Base-by-base conservation (phyloP, 2,797 vertebrate genomes). In the Ficedula albicollis region DNA sequence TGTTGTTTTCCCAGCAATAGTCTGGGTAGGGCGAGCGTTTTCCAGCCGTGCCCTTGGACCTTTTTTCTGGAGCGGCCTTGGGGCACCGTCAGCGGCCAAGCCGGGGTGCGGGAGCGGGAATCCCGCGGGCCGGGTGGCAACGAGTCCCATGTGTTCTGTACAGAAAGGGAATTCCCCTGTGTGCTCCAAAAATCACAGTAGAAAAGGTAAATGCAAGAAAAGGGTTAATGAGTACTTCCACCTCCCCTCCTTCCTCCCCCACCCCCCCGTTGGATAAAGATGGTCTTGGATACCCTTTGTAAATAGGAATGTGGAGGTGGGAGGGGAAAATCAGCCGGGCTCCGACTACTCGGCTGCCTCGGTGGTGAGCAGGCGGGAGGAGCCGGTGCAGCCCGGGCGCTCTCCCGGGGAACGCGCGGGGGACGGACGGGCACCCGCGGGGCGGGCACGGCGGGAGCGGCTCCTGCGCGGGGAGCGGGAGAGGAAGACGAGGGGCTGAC, bases 281-380 rank as follows among this genome's bases (percentile, higher is more conserved):
- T 36, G 90, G 87, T 82, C 80, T 66, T 32, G 78, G 84, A 41
- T 67, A 62, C 94, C 74, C 87, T 91, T 91, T 92, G 95, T 84
- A 89, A 87, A 59, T 52, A 74, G 92, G 84, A 86, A 89, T 87
- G 85, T 76, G 63, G 76, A 46, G 80, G 95, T 63, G 91, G 87
- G 84, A 84, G 88, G 77, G 74, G 81, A 58, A 32, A 87, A 25
- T 4, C 34, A 32, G 46, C 19, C 46, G 20, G 30, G 9, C 48
- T 62, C 55, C 4, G 38, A 17, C n/a, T 41, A 4, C 80, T 21
- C 3, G 6, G 80, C 9, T 6, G 55, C 10, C 23, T 55, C 2
- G 59, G 74, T 27, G 73, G 73, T 44, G 21, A 34, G 75, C 20
- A 4, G 69, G 89, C 41, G 70, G 12, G 64, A 13, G 82, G 10